A percentile compares a stretch with the other conserved stretches of the same genome.
phyloP scores from a whole-genome alignment of 2,888 invertebrate species.

The Odontocerum albicorne region DNA sequence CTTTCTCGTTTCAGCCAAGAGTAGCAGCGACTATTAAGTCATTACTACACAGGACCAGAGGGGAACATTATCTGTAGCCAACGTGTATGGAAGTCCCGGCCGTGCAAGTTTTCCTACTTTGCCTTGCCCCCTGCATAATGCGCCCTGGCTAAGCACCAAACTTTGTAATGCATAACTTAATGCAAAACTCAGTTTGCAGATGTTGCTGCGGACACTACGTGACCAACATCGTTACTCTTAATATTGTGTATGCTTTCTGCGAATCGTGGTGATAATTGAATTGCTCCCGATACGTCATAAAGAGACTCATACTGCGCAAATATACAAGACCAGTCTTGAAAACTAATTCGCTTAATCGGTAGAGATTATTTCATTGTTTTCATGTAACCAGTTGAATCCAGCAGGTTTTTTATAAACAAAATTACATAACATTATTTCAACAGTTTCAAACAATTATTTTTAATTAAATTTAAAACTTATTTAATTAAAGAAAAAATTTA shows the following conservation, averaged over 20 bases:
- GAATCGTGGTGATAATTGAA: slow-evolving; percentile 10
- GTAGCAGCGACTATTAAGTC: slow-evolving; percentile 35
- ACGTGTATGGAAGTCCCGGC: slow-evolving; percentile 19
- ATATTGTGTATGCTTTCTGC: slow-evolving; percentile 16
- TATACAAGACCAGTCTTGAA: too few relatives aligned
- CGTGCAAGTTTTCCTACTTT: slow-evolving; percentile 25
- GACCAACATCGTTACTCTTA: slow-evolving; percentile 30
- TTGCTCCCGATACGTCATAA: too few relatives aligned
- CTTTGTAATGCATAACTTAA: slow-evolving; percentile 36
- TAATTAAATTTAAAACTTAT: too few relatives aligned
- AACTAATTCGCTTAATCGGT: too few relatives aligned
- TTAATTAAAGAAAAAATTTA: too few relatives aligned
- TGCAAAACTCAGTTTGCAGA: slow-evolving; percentile 27
- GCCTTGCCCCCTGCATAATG: slow-evolving; percentile 31
- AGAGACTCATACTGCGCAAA: too few relatives aligned
- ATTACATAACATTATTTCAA: too few relatives aligned
- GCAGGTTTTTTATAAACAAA: too few relatives aligned
- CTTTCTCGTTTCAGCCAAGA: slow-evolving; percentile 29
- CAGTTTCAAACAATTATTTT: too few relatives aligned
- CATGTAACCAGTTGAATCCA: too few relatives aligned
- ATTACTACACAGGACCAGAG: slow-evolving; percentile 32
- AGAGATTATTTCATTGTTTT: too few relatives aligned
- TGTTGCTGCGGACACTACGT: slow-evolving; percentile 31
- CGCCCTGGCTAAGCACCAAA: slow-evolving; percentile 32
- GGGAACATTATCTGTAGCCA: slow-evolving; percentile 31